These are phyloP conservation scores for Pygoscelis antarcticus DNA, from an alignment of 2,113 vertebrate species.

Conservation along the genomic window DNA sequence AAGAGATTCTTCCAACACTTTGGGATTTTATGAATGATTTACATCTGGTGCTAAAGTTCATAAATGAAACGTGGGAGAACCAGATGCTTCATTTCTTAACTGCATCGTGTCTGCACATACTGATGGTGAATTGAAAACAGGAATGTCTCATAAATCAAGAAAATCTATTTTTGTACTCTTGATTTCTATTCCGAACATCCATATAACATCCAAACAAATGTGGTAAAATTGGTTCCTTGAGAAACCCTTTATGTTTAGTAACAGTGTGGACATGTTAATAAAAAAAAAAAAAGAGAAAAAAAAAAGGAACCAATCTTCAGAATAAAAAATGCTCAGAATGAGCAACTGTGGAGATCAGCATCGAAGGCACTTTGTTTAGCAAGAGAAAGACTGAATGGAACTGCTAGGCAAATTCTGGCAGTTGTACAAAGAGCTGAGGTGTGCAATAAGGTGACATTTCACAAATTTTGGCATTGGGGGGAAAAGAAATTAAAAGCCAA, in stretches of 20 bases:
- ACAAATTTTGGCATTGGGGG: not conserved
- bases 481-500: not conserved
- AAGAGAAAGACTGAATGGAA: not conserved
- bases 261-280: conserved; percentile 61
- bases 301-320: not conserved
- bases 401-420: not conserved
- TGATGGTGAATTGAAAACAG: conserved; percentile 76
- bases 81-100: conserved; percentile 78
- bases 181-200: conserved; percentile 75
- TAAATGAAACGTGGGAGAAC: conserved; percentile 74
- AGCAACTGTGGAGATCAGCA: not conserved
- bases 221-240: conserved; percentile 68
- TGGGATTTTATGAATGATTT: conserved; percentile 81
- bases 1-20: conserved; percentile 70
- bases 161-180: conserved; percentile 73
- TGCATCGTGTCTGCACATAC: conserved; percentile 73
- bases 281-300: not conserved
- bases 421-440: not conserved
- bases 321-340: conserved; percentile 1
- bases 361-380: not conserved
- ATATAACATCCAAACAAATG: conserved; percentile 70
- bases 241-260: conserved; percentile 70
- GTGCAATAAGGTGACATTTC: not conserved
- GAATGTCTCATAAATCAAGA: conserved; percentile 76
- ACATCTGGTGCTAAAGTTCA: conserved; percentile 83